Evolutionary conservation across 2,113 vertebrate species (phyloP).

Genomic region (Romanogobio albipinnatus): DNA sequence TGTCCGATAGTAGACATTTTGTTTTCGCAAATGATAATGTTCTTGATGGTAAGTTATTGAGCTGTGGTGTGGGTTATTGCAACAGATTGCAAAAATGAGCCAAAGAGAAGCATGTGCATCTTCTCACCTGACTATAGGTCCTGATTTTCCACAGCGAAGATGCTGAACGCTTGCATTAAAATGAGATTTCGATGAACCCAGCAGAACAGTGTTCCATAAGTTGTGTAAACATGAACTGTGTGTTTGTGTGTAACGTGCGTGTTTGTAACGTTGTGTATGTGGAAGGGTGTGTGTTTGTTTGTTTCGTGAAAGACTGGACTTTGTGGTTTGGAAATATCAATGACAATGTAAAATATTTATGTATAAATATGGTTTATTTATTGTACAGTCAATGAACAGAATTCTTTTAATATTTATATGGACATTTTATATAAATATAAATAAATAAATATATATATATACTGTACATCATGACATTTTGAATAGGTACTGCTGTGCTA

Average conservation of each 20-base stretch:
- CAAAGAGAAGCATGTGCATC: constrained; percentile 39
- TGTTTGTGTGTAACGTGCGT: constrained; percentile 65
- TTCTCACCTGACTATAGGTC: constrained; percentile 36
- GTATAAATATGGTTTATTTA: constrained; percentile 76
- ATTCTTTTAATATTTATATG: constrained; percentile 79
- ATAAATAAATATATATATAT: constrained; percentile 59
- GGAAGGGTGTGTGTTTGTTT: constrained; percentile 46
- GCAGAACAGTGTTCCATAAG: constrained; percentile 66
- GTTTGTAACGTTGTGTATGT: constrained; percentile 59
- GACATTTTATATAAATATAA: constrained; percentile 69
- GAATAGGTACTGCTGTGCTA: constrained; percentile 74
- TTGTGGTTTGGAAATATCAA: constrained; percentile 65
- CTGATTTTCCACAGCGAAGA: constrained; percentile 6
- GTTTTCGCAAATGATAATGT: background rate
- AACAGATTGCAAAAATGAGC: constrained; percentile 23
- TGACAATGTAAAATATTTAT: constrained; percentile 63
- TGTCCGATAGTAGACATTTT: constrained; percentile 26
- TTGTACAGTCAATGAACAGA: constrained; percentile 72
- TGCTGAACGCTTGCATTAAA: constrained; percentile 6
- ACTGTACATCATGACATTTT: constrained; percentile 71
- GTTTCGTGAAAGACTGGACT: constrained; percentile 63
- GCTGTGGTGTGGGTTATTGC: background rate
- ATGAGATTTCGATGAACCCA: constrained; percentile 56
- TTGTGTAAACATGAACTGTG: constrained; percentile 69
- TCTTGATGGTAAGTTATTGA: background rate